Percentiles rank a stretch among this genome's conserved stretches.
Conservation (phyloP, 2,797 vertebrate species). For the Falco naumanni region DNA sequence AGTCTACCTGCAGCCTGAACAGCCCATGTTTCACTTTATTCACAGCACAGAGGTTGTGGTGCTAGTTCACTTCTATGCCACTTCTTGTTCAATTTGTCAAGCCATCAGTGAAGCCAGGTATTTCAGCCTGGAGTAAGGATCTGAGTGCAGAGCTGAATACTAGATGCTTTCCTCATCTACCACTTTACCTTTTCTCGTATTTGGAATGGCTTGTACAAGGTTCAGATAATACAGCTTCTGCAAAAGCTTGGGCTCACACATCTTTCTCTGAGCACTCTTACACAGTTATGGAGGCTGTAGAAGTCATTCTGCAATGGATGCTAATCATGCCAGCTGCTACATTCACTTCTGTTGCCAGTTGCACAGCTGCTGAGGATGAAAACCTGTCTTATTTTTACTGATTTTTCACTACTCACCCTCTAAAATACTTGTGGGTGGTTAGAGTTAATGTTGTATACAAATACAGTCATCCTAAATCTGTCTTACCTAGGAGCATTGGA, state of each 20-base stretch:
- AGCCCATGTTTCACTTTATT: neutral
- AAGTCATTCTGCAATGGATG: slow-evolving; percentile 13
- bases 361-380: slow-evolving; percentile 10
- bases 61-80: neutral
- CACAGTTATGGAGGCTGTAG: neutral
- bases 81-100: neutral
- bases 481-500: neutral
- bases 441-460: neutral
- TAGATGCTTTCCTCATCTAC: neutral
- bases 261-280: neutral
- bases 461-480: neutral
- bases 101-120: neutral
- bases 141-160: neutral
- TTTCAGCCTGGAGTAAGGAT: neutral
- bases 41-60: neutral
- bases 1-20: neutral
- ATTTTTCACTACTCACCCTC: neutral
- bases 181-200: neutral
- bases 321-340: slow-evolving; percentile 3
- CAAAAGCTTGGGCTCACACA: neutral
- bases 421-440: neutral
- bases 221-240: neutral
- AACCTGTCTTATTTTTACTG: slow-evolving; percentile 38
- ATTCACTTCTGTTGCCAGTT: neutral
- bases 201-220: neutral